Conservation (phyloP, 2,888 invertebrate genomes). For the Melanargia galathea region DNA sequence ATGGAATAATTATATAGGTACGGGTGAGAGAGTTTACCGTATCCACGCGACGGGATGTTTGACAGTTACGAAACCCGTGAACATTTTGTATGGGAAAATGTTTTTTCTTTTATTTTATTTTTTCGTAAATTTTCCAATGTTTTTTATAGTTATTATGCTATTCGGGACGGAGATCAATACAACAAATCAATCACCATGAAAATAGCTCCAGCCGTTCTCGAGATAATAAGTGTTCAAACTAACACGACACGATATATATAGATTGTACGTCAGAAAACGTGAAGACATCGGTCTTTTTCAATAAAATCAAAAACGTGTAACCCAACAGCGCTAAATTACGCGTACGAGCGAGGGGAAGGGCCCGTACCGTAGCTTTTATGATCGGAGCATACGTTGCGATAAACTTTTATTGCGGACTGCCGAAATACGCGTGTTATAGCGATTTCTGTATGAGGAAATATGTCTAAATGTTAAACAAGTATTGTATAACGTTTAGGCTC, state of each 20-base stretch:
- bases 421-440: conserved; percentile 22
- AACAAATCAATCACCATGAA: no score
- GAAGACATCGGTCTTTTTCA: conserved; percentile 6
- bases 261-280: background rate
- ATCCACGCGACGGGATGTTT: no score
- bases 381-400: conserved; percentile 53
- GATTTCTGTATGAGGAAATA: conserved; percentile 18
- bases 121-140: no score
- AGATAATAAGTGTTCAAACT: no score
- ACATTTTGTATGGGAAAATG: no score
- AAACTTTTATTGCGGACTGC: conserved; percentile 53
- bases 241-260: background rate
- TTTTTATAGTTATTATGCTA: no score
- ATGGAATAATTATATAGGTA: no score
- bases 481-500: background rate
- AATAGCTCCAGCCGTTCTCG: no score
- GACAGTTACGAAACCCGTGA: no score
- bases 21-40: no score
- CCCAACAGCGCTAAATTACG: conserved; percentile 28
- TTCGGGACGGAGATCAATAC: no score
- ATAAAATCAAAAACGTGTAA: conserved; percentile 36
- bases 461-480: background rate
- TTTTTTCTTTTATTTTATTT: no score
- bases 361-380: conserved; percentile 51
- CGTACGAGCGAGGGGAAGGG: conserved; percentile 11